phyloP scores from a whole-genome alignment of 2,113 vertebrate species.

The Serinus canaria region DNA sequence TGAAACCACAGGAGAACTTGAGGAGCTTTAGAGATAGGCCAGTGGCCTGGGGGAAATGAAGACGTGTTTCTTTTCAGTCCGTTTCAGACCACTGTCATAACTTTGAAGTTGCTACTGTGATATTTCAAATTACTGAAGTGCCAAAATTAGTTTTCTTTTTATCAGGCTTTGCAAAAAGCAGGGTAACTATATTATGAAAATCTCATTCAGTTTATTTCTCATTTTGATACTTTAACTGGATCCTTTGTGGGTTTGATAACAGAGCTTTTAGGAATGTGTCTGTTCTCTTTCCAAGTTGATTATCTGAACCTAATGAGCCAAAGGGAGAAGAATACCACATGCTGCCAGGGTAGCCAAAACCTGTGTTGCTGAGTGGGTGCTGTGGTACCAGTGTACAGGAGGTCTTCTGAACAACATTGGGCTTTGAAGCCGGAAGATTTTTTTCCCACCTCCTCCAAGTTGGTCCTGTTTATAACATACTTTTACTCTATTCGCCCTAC shows the following conservation, averaged over 20 bases:
- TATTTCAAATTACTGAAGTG: neutral
- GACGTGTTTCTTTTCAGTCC: neutral
- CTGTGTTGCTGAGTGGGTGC: neutral
- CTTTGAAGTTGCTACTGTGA: neutral
- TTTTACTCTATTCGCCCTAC: neutral
- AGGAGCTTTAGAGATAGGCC: neutral
- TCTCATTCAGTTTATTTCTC: neutral
- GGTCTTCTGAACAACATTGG: neutral
- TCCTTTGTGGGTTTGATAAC: neutral
- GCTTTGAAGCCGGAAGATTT: neutral
- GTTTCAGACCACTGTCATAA: neutral
- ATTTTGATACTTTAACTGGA: neutral
- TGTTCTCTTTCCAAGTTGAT: conserved; percentile 18
- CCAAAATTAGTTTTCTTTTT: conserved; percentile 6
- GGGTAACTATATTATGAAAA: neutral
- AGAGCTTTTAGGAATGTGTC: neutral
- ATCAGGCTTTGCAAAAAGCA: neutral
- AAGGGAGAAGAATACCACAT: neutral
- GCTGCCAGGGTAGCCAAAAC: neutral
- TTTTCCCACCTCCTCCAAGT: neutral
- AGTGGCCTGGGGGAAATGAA: neutral
- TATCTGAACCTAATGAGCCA: neutral
- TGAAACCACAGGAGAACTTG: neutral
- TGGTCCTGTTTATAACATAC: neutral
- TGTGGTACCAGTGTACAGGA: neutral